Percentiles rank a stretch among this genome's conserved stretches.
Conservation (phyloP, 2,888 invertebrate species). For the Tiliacea aurago region DNA sequence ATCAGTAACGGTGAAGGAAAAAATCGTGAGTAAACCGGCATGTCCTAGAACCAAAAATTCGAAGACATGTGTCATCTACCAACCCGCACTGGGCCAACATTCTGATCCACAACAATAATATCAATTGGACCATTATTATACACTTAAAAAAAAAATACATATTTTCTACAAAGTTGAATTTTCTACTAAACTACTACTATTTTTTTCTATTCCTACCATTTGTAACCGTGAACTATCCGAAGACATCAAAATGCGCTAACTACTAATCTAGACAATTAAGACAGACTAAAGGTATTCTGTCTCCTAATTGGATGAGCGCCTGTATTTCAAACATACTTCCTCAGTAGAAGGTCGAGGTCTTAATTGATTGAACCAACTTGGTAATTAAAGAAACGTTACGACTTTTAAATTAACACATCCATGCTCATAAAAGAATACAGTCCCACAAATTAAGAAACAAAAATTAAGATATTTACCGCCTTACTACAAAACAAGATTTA, state of each 20-base stretch:
- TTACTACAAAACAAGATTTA: too few species aligned
- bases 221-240: conserved; percentile 14
- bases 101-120: too few species aligned
- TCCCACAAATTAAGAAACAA: background rate
- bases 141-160: too few species aligned
- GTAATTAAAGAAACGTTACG: conserved; percentile 31
- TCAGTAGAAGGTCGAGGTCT: conserved; percentile 39
- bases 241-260: conserved; percentile 18
- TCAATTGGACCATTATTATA: too few species aligned
- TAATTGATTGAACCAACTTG: conserved; percentile 31
- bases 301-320: conserved; percentile 48
- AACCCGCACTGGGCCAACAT: too few species aligned
- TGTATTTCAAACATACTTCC: conserved; percentile 22
- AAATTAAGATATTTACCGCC: too few species aligned
- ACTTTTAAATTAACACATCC: conserved; percentile 37
- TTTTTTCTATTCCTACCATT: conserved; percentile 22
- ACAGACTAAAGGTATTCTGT: conserved; percentile 31
- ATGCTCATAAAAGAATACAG: background rate
- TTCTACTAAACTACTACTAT: conserved; percentile 18
- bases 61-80: too few species aligned
- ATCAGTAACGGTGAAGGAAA: too few species aligned
- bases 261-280: conserved; percentile 56
- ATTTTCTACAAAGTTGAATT: too few species aligned
- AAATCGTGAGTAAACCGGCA: too few species aligned
- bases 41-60: too few species aligned